Conservation (phyloP, 2,888 invertebrate species). For the Phymatocera aterrima region DNA sequence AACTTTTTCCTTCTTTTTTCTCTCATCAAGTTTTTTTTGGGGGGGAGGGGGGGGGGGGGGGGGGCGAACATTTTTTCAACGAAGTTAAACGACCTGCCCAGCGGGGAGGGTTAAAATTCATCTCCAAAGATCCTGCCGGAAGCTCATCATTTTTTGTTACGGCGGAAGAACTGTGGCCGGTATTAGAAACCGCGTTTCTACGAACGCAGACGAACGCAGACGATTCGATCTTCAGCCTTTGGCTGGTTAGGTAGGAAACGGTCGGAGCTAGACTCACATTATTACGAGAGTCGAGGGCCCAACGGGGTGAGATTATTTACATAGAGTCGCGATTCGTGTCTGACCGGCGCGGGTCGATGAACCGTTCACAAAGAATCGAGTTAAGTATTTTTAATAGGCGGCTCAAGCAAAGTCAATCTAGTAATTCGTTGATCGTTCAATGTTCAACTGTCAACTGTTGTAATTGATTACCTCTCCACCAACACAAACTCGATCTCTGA, state of each 20-base stretch:
- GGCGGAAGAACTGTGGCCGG: too few species aligned
- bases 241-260: constrained; percentile 19
- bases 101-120: too few species aligned
- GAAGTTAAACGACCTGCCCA: too few species aligned
- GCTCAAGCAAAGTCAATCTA: constrained; percentile 60
- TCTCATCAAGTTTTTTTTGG: too few species aligned
- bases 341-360: constrained; percentile 34
- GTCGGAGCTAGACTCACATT: constrained; percentile 30
- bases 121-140: too few species aligned
- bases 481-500: not conserved
- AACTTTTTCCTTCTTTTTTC: too few species aligned
- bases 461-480: constrained; percentile 25
- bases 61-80: too few species aligned
- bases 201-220: not conserved
- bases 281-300: constrained; percentile 25
- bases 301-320: constrained; percentile 40
- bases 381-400: constrained; percentile 70
- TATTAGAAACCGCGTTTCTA: not conserved
- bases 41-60: too few species aligned
- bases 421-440: constrained; percentile 42
- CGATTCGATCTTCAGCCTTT: not conserved
- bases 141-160: too few species aligned
- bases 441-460: constrained; percentile 13
- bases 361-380: constrained; percentile 47
- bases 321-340: constrained; percentile 43